Evolutionary conservation across 2,113 vertebrate genomes (phyloP).

Genomic region (Microcebus ravelobensis): DNA sequence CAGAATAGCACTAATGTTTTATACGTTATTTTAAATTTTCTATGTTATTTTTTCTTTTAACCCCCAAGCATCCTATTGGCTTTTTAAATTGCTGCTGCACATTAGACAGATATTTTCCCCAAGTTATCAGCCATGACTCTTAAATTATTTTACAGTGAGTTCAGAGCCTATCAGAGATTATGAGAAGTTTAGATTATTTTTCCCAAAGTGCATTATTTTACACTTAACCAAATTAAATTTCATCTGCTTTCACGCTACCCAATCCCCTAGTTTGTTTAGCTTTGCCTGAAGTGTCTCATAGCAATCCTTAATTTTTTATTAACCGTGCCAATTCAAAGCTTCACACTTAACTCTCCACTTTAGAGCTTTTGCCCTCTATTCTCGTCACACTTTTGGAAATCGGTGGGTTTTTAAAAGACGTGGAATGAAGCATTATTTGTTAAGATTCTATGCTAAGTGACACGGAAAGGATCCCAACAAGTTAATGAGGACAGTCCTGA

Average conservation of each 20-base stretch:
- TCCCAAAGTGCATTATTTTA: slow-evolving; percentile 74
- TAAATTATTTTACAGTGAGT: slow-evolving; percentile 66
- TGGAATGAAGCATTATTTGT: neutral
- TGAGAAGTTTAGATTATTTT: slow-evolving; percentile 73
- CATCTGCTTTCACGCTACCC: slow-evolving; percentile 53
- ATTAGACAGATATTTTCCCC: slow-evolving; percentile 68
- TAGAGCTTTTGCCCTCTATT: neutral
- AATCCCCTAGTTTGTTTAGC: slow-evolving; percentile 57
- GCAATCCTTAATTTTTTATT: slow-evolving; percentile 79
- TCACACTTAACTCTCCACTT: slow-evolving; percentile 24
- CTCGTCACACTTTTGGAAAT: neutral
- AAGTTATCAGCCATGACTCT: slow-evolving; percentile 70
- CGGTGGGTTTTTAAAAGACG: neutral
- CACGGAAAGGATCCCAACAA: neutral
- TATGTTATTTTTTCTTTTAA: slow-evolving; percentile 53
- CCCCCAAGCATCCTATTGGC: slow-evolving; percentile 62
- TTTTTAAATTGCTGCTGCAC: slow-evolving; percentile 64
- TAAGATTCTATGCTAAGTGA: neutral
- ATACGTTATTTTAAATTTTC: slow-evolving; percentile 66
- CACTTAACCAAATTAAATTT: slow-evolving; percentile 78
- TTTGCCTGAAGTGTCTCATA: slow-evolving; percentile 65
- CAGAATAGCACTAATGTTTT: slow-evolving; percentile 73
- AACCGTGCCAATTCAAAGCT: slow-evolving; percentile 41
- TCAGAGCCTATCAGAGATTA: slow-evolving; percentile 72
- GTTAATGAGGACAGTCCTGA: neutral